Evolutionary conservation across 2,888 invertebrate genomes (phyloP).

Genomic region (Unio pictorum): DNA sequence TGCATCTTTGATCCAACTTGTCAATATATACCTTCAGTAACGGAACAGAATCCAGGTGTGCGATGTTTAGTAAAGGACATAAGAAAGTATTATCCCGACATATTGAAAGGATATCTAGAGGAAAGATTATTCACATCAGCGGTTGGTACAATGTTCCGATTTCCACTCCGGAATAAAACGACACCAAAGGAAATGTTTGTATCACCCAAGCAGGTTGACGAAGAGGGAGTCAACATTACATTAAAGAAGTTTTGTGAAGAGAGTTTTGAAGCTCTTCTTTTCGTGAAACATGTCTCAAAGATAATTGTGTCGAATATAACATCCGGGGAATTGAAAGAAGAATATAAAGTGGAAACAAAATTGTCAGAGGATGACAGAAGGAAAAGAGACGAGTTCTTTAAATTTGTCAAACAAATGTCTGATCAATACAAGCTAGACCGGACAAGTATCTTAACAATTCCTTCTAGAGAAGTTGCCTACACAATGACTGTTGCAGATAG

Average conservation of each 20-base stretch:
- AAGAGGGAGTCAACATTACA: slow-evolving; percentile 30
- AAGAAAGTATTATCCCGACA: slow-evolving; percentile 37
- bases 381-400: background rate
- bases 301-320: slow-evolving; percentile 37
- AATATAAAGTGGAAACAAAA: background rate
- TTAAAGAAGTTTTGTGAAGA: slow-evolving; percentile 47
- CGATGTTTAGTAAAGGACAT: slow-evolving; percentile 25
- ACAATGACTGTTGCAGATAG: slow-evolving; percentile 16
- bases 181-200: slow-evolving; percentile 48
- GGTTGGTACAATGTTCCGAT: slow-evolving; percentile 60
- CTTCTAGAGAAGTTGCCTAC: slow-evolving; percentile 14
- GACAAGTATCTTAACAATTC: background rate
- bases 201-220: slow-evolving; percentile 1
- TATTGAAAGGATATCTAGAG: slow-evolving; percentile 52
- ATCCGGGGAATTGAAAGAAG: slow-evolving; percentile 1
- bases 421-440: slow-evolving; percentile 7
- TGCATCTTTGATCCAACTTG: slow-evolving; percentile 56
- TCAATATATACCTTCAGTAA: slow-evolving; percentile 37
- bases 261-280: slow-evolving; percentile 54
- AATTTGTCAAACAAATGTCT: slow-evolving; percentile 1
- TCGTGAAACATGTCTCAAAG: slow-evolving; percentile 54
- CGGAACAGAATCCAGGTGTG: slow-evolving; percentile 37
- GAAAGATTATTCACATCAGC: slow-evolving; percentile 22
- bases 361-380: slow-evolving; percentile 5
- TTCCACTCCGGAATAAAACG: slow-evolving; percentile 55